These are phyloP conservation scores for Carterocephalus palaemon DNA, from an alignment of 2,888 invertebrate species.

Conservation along the genomic window DNA sequence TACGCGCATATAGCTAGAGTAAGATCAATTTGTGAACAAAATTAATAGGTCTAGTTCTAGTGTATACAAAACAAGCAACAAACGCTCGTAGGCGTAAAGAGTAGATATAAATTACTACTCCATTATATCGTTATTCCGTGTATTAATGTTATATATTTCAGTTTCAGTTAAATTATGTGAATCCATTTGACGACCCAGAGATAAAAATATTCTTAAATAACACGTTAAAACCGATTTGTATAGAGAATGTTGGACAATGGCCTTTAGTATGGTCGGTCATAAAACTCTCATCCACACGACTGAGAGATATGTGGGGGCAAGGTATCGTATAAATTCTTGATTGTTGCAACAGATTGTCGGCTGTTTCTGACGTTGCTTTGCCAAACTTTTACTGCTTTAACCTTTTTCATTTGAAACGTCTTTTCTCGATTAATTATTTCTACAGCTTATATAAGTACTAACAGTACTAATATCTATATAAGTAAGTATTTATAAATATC, in stretches of 20 bases:
- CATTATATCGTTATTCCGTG: neutral
- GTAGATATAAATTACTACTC: neutral
- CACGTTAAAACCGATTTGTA: constrained; percentile 17
- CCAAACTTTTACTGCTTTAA: constrained; percentile 8
- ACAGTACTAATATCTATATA: too few relatives aligned
- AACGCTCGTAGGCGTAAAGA: constrained; percentile 3
- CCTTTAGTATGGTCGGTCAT: neutral
- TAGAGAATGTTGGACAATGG: neutral
- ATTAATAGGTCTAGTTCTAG: too few relatives aligned
- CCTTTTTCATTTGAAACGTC: neutral
- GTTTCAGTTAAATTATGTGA: constrained; percentile 4
- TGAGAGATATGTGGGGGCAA: constrained; percentile 9
- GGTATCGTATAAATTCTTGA: constrained; percentile 8
- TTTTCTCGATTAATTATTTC: too few relatives aligned
- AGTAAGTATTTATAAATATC: too few relatives aligned
- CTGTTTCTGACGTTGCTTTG: constrained; percentile 1
- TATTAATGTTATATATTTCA: constrained; percentile 7
- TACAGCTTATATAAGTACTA: too few relatives aligned
- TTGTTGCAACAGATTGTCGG: constrained; percentile 1
- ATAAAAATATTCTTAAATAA: constrained; percentile 16
- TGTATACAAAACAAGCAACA: constrained; percentile 5
- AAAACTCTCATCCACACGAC: neutral
- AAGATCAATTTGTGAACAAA: too few relatives aligned
- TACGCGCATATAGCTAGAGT: too few relatives aligned
- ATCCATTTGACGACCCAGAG: constrained; percentile 11